These are phyloP conservation scores for Serrognathus titanus DNA, from an alignment of 2,888 invertebrate species.

Conservation along the genomic window DNA sequence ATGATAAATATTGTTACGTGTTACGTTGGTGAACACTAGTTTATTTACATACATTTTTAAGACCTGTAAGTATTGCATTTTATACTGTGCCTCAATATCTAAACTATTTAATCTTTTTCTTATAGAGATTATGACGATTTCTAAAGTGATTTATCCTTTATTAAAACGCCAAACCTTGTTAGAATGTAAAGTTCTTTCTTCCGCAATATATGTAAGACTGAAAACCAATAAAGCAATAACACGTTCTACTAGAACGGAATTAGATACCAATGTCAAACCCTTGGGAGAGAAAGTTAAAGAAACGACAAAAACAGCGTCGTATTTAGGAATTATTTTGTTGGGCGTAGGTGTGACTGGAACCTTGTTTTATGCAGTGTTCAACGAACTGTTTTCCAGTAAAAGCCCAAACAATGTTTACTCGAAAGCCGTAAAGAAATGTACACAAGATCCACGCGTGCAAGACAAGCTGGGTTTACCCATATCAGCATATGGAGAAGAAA, in stretches of 20 bases:
- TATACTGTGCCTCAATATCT: too few relatives aligned
- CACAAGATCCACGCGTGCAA: conserved; percentile 69
- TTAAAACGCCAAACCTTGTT: conserved; percentile 15
- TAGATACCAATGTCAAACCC: conserved; percentile 58
- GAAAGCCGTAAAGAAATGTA: conserved; percentile 71
- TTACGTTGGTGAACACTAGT: too few relatives aligned
- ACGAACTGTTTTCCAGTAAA: conserved; percentile 82
- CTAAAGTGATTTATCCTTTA: conserved; percentile 23
- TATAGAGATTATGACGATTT: conserved; percentile 16
- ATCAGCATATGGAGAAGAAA: conserved; percentile 85
- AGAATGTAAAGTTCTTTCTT: conserved; percentile 14
- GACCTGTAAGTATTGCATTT: too few relatives aligned
- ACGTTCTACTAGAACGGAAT: conserved; percentile 27
- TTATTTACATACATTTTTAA: too few relatives aligned
- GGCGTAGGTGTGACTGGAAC: conserved; percentile 75
- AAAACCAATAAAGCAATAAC: conserved; percentile 19
- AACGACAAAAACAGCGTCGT: conserved; percentile 84
- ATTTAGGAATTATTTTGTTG: conserved; percentile 75
- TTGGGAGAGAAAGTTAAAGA: conserved; percentile 80
- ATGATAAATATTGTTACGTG: too few relatives aligned
- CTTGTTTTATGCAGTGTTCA: conserved; percentile 79
- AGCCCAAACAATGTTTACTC: conserved; percentile 85
- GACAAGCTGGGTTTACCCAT: conserved; percentile 88
- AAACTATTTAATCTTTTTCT: neutral
- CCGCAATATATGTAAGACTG: conserved; percentile 8